Conservation (phyloP, 92 coral and sea anemone species). For the Micromussa lordhowensis region DNA sequence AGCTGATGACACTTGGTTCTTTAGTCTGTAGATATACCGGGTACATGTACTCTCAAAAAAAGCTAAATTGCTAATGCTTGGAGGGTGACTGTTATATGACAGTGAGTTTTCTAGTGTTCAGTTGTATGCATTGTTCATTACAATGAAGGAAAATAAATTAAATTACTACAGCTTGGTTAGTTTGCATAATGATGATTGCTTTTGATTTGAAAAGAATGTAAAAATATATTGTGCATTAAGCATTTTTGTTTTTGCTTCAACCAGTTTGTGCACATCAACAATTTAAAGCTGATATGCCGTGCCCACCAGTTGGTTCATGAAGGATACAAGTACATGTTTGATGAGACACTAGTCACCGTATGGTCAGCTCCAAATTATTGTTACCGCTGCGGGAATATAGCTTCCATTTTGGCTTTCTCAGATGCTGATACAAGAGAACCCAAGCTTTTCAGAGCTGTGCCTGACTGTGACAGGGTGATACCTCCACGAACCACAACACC, state of each 20-base stretch:
- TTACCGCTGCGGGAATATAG: slow-evolving; percentile 98
- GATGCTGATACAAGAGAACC: slow-evolving; percentile 94
- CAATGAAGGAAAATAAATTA: not conserved
- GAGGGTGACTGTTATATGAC: not conserved
- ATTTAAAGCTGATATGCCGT: slow-evolving; percentile 93
- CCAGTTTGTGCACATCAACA: slow-evolving; percentile 97
- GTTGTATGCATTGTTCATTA: not conserved
- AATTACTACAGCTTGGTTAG: not conserved
- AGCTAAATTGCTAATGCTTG: too few species aligned
- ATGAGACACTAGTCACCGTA: slow-evolving; percentile 95
- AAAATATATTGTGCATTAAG: not conserved
- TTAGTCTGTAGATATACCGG: too few species aligned
- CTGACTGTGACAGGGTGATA: slow-evolving; percentile 93
- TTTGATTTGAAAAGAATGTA: too few species aligned
- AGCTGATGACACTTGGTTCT: too few species aligned
- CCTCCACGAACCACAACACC: slow-evolving; percentile 99
- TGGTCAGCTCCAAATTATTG: slow-evolving; percentile 99
- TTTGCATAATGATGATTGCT: not conserved
- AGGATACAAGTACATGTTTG: slow-evolving; percentile 99
- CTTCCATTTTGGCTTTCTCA: slow-evolving; percentile 93
- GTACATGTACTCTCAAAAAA: too few species aligned
- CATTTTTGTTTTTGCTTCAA: not conserved
- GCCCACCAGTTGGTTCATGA: slow-evolving; percentile 99
- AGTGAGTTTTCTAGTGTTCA: not conserved
- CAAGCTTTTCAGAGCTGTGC: slow-evolving; percentile 95